Evolutionary conservation across 2,797 vertebrate species (phyloP), one percentile per base, ranked within the genome.

Genomic region (Pipistrellus nathusii): DNA sequence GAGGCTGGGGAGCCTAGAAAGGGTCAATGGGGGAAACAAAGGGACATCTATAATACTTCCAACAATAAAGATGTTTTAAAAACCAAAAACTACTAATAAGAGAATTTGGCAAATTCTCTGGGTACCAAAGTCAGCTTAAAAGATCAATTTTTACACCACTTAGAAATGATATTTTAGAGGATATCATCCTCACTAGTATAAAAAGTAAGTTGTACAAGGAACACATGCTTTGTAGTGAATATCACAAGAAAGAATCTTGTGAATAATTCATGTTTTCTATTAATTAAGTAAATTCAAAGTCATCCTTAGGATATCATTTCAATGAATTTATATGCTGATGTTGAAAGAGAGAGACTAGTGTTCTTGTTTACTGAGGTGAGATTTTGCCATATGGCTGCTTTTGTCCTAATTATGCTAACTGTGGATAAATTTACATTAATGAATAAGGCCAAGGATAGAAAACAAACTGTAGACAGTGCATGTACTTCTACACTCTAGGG

Each of bases 231-330:
- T 80, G 51, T 93, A 75, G 30, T 91, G 80, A 78, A 44, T 38
- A 92, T 48, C n/a, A 8, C 25, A 66, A 41, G 69, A 88, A 30
- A 85, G 15, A 69, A 81, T 64, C 17, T 64, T 77, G n/a, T 57
- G 89, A 71, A 66, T 85, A 75, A 75, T 82, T 86, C 48, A 66
- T 25, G 12, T 51, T 76, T 92, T 81, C 38, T 78, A 46, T 62
- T 81, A 55, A n/a, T 53, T 81, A 57, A n/a, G 12, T 30, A 48
- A 81, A 57, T 44, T 85, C 46, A 66, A 85, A 93, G 66, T 25
- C 20, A 51, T 64, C 35, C 46, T 14, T 59, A 30, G 12, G 73
- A 77, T 21, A 12, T 35, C 44, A 27, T 32, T 59, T 64, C 41
- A 66, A 21, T 78, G 53, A 21, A 44, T 11, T 71, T 71, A 15